A percentile compares a stretch with the other conserved stretches of the same genome.
Conservation (phyloP, 2,113 vertebrate species). For the Stegastes partitus region DNA sequence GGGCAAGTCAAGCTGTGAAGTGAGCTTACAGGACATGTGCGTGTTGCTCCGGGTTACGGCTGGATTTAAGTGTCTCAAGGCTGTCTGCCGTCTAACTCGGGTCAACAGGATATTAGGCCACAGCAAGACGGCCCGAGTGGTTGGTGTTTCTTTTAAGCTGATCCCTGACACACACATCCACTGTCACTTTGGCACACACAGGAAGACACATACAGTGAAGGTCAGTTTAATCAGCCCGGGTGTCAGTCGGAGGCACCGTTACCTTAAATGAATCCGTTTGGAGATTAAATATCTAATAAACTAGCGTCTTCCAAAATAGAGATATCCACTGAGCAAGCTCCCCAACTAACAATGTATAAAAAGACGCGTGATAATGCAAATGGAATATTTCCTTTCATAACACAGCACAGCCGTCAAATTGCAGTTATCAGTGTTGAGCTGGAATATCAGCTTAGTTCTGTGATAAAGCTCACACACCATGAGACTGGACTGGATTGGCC, state of each 20-base stretch:
- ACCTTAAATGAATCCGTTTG: not conserved
- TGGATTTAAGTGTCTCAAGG: conserved; percentile 71
- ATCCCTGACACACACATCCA: conserved; percentile 47
- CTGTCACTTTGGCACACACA: conserved; percentile 26
- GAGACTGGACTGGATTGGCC: conserved; percentile 71
- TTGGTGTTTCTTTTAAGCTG: conserved; percentile 56
- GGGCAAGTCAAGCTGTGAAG: conserved; percentile 47
- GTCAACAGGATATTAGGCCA: conserved; percentile 78
- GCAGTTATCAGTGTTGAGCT: conserved; percentile 54
- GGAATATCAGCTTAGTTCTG: conserved; percentile 63
- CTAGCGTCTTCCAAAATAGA: too few relatives aligned
- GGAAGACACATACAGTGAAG: conserved; percentile 5
- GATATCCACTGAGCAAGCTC: too few relatives aligned
- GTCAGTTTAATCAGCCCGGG: conserved; percentile 17
- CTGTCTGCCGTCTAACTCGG: conserved; percentile 72
- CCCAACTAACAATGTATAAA: too few relatives aligned
- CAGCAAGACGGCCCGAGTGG: conserved; percentile 46
- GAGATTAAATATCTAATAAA: not conserved
- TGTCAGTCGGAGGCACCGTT: not conserved
- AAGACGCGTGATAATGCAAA: not conserved
- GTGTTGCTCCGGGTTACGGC: conserved; percentile 52
- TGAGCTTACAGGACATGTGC: conserved; percentile 61
- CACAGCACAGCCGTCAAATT: conserved; percentile 47
- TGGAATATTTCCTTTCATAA: conserved; percentile 3
- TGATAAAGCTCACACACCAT: conserved; percentile 71